phyloP scores from a whole-genome alignment of 2,797 vertebrate genomes.

The Bradypodion ventrale region DNA sequence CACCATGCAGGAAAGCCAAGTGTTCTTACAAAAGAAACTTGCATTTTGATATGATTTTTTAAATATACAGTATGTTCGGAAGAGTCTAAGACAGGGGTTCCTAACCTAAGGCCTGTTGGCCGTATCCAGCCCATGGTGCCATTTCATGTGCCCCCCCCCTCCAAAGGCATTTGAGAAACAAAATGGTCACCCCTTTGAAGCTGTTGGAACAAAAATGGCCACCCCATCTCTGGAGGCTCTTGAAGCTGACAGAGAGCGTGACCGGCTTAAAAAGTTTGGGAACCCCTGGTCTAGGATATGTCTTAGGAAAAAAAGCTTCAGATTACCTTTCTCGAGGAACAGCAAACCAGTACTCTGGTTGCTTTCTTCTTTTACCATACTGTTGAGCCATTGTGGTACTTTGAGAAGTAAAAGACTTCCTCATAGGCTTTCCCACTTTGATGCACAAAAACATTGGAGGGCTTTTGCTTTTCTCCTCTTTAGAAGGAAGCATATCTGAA shows the following conservation, averaged over 20 bases:
- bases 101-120: no score
- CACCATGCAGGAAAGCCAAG: background rate
- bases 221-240: no score
- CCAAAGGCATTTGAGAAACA: no score
- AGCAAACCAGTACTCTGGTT: conserved; percentile 98
- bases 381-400: conserved; percentile 83
- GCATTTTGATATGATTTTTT: background rate
- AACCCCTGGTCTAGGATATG: no score
- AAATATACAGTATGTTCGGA: background rate
- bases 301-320: background rate
- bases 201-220: no score
- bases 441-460: conserved; percentile 99
- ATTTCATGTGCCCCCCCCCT: no score
- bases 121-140: no score
- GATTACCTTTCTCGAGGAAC: conserved; percentile 94
- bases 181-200: no score
- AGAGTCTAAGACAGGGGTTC: background rate
- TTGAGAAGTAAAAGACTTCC: conserved; percentile 89
- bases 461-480: conserved; percentile 95
- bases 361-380: conserved; percentile 81
- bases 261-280: no score
- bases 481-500: conserved; percentile 92
- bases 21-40: background rate
- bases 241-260: no score
- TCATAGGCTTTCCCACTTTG: conserved; percentile 97